A percentile compares a stretch with the other conserved stretches of the same genome.
Conservation (phyloP, 2,797 vertebrate genomes). For the Phoebastria nigripes region DNA sequence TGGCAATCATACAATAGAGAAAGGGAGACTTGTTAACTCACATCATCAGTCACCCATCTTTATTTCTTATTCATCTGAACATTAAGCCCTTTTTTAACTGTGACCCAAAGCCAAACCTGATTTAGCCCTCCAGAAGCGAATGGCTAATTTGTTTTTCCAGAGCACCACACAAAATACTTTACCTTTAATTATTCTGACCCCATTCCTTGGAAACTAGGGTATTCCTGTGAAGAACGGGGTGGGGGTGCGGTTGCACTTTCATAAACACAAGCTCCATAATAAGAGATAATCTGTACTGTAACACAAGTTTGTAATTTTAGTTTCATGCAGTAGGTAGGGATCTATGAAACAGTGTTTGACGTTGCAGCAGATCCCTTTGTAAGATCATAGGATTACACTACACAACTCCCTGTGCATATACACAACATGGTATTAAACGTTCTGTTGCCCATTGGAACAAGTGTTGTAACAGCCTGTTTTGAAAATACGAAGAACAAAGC, state of each 20-base stretch:
- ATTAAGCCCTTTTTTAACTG: neutral
- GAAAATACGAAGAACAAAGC: neutral
- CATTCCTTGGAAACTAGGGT: neutral
- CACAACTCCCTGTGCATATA: neutral
- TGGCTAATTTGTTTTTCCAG: neutral
- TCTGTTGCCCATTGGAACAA: neutral
- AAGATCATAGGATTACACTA: neutral
- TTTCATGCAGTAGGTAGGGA: neutral
- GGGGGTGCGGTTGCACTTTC: neutral
- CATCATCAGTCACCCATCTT: neutral
- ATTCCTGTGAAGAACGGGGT: neutral
- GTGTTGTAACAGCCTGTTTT: neutral
- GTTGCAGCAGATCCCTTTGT: neutral
- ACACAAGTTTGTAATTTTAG: neutral
- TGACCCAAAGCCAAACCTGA: neutral
- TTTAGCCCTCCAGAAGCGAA: neutral
- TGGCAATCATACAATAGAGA: neutral
- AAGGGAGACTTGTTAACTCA: neutral
- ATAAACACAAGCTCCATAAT: neutral
- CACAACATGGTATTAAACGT: neutral
- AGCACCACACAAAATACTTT: neutral
- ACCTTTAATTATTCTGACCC: neutral
- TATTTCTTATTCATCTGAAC: neutral
- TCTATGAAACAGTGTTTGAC: neutral
- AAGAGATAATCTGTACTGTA: neutral